These are phyloP conservation scores for Pyrgus malvae DNA, from an alignment of 2,888 invertebrate genomes.

Conservation along the genomic window DNA sequence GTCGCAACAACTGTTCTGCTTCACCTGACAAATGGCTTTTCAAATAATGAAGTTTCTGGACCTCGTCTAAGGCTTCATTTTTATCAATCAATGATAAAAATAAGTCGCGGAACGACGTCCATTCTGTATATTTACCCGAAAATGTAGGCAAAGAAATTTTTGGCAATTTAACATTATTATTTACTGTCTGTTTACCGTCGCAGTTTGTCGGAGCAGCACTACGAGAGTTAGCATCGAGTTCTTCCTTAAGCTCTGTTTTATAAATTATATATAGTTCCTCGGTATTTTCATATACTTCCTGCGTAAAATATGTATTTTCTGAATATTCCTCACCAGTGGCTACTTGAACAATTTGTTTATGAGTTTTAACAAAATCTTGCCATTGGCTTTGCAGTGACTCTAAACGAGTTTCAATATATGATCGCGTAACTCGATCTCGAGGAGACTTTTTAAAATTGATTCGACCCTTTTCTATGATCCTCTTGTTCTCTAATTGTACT, in stretches of 20 bases:
- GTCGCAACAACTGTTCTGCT: constrained; percentile 34
- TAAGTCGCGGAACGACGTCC: constrained; percentile 34
- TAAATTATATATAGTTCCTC: constrained; percentile 9
- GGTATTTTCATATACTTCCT: constrained; percentile 1
- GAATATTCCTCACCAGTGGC: constrained; percentile 2
- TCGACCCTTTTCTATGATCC: neutral
- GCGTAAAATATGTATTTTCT: neutral
- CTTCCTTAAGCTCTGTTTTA: constrained; percentile 9
- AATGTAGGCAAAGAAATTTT: constrained; percentile 28
- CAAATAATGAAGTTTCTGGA: constrained; percentile 29
- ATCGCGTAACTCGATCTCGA: neutral
- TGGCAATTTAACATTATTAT: constrained; percentile 11
- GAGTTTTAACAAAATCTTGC: constrained; percentile 9
- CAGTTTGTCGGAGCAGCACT: neutral
- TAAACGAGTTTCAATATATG: constrained; percentile 3
- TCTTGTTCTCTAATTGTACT: constrained; percentile 12
- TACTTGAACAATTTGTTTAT: constrained; percentile 5
- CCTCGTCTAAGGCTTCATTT: constrained; percentile 32
- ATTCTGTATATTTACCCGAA: constrained; percentile 35
- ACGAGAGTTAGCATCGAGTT: no score
- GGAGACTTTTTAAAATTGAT: constrained; percentile 9
- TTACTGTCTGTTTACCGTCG: neutral
- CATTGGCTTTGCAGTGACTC: neutral
- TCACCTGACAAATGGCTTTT: constrained; percentile 36
- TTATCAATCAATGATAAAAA: constrained; percentile 34